Conservation (phyloP, 1,140 invertebrate genomes). For the Aphelenchoides avenae region DNA sequence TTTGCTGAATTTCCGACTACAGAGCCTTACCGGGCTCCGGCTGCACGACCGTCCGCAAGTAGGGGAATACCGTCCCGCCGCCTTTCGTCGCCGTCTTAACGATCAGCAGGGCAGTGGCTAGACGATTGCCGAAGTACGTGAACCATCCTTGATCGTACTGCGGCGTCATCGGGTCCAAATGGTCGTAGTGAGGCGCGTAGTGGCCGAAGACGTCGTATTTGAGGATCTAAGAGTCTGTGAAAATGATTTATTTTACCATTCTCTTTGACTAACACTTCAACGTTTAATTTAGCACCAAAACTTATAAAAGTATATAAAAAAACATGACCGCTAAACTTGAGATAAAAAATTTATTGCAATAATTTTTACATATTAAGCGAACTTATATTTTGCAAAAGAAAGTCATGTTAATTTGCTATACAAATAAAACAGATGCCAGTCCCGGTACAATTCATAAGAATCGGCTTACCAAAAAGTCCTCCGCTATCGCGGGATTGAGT, state of each 20-base stretch:
- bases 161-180: conserved; percentile 33
- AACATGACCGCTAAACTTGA: not conserved
- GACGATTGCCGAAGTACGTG: conserved; percentile 37
- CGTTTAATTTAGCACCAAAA: conserved; percentile 30
- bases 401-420: not conserved
- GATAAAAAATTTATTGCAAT: not conserved
- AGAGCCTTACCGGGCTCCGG: conserved; percentile 25
- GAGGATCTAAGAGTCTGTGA: conserved; percentile 6
- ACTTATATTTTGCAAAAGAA: not conserved
- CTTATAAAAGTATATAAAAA: not conserved
- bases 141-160: conserved; percentile 44
- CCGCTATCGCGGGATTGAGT: conserved; percentile 40
- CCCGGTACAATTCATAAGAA: conserved; percentile 8
- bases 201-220: conserved; percentile 33
- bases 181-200: conserved; percentile 43
- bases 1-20: not conserved
- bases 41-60: conserved; percentile 23
- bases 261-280: conserved; percentile 1
- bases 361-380: not conserved
- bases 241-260: not conserved
- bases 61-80: conserved; percentile 40
- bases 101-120: conserved; percentile 39
- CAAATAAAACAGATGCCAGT: not conserved
- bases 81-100: conserved; percentile 30
- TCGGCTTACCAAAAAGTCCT: conserved; percentile 38